These are phyloP conservation scores for Phalanger gymnotis DNA, from an alignment of 2,797 vertebrate species.

Conservation along the genomic window DNA sequence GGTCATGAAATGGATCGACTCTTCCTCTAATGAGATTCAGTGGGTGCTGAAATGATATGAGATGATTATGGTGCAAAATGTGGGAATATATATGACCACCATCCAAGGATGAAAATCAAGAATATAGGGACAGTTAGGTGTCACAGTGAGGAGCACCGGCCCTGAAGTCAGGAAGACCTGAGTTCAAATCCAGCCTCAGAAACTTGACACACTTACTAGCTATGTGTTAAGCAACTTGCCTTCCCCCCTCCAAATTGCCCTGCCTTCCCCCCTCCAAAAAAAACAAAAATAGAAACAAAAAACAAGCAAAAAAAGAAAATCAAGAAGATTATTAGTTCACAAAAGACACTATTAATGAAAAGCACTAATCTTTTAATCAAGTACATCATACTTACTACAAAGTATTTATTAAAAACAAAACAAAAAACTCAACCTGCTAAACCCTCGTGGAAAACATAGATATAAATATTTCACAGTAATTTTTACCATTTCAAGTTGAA, in stretches of 20 bases:
- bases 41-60: background rate
- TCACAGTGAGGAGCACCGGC: too few species aligned
- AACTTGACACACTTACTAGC: too few species aligned
- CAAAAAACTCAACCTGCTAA: background rate
- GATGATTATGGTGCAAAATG: background rate
- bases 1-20: background rate
- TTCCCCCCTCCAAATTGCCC: too few species aligned
- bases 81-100: background rate
- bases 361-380: background rate
- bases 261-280: too few species aligned
- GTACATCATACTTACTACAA: background rate
- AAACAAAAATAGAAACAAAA: too few species aligned
- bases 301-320: too few species aligned
- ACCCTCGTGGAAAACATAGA: background rate
- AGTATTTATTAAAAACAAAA: background rate
- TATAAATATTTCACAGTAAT: background rate
- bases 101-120: background rate
- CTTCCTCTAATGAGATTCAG: background rate
- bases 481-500: background rate
- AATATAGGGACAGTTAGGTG: too few species aligned
- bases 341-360: background rate
- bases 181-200: too few species aligned
- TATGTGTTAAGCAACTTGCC: too few species aligned
- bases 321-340: background rate
- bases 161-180: too few species aligned